phyloP scores from a whole-genome alignment of 2,113 vertebrate species.

The Myotis lucifugus region DNA sequence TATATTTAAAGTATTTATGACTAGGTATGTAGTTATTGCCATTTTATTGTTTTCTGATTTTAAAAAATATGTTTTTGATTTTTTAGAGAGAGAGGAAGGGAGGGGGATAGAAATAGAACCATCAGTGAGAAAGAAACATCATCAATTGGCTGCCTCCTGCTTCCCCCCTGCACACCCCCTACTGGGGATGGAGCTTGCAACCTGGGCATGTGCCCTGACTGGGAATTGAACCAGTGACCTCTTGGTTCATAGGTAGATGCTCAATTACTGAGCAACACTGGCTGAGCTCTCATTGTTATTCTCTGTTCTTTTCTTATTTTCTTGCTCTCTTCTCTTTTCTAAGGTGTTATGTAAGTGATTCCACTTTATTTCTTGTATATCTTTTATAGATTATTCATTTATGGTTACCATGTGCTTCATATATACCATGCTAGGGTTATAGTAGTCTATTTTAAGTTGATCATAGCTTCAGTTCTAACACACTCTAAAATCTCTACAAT shows the following conservation, averaged over 20 bases:
- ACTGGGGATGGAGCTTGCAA: no score
- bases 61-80: no score
- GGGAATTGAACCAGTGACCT: no score
- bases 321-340: background rate
- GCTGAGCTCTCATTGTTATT: background rate
- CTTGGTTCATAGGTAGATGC: no score
- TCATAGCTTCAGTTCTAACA: background rate
- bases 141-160: no score
- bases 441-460: background rate
- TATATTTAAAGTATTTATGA: background rate
- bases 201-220: no score
- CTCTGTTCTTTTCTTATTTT: background rate
- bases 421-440: background rate
- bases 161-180: no score
- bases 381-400: background rate
- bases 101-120: no score
- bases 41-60: background rate
- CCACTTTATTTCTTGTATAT: background rate
- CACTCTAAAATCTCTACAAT: background rate
- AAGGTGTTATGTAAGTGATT: background rate
- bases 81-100: no score
- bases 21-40: background rate
- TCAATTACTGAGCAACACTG: no score
- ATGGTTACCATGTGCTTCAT: background rate
- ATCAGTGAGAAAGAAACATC: no score